Evolutionary conservation across 2,113 vertebrate genomes (phyloP), one percentile per base, ranked within the genome.

Genomic region (Syrmaticus mikado): DNA sequence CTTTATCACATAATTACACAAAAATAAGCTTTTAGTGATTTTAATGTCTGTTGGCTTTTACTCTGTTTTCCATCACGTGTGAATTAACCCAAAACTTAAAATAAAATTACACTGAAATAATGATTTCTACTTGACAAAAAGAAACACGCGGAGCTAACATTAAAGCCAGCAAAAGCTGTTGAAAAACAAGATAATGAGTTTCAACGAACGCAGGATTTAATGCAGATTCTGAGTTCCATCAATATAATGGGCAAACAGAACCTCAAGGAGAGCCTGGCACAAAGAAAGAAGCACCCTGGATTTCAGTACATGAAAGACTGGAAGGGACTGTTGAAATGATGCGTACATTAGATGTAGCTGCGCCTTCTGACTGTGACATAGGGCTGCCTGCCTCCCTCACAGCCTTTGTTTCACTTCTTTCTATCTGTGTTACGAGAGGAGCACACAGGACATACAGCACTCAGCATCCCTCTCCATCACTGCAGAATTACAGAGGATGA

Each of bases 81-180:
- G 61, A 90, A 86, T 41, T 25, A 95, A 75, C 11, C 5, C 41
- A 55, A 89, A 93, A 66, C 77, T 84, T 46, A 83, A 86, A 81
- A 81, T 18, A 64, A 89, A 93, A 50, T 55, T 78, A 76, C 38
- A 38, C 65, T 75, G 28, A 74, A 88, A 75, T 84, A 90, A 81
- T 71, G 86, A 89, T 61, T 67, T 84, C 34, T 73, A 4, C 28
- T 4, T 25, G 38, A 74, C 50, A 77, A 48, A 74, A 78, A 66
- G 14, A 55, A n/a, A 46, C 25, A 60, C 28, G 27, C 13, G 55
- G 32, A 64, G 22, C 52, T 38, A 34, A 83, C 22, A 74, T 1
- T n/a, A 27, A 71, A 86, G n/a, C 64, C 61, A 90, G 81, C 5
- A 84, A 74, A 77, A 71, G 36, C 5, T 12, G 8, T 1, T 67